Base-by-base conservation (phyloP, 2,888 invertebrate genomes). In the Elysia crispata region DNA sequence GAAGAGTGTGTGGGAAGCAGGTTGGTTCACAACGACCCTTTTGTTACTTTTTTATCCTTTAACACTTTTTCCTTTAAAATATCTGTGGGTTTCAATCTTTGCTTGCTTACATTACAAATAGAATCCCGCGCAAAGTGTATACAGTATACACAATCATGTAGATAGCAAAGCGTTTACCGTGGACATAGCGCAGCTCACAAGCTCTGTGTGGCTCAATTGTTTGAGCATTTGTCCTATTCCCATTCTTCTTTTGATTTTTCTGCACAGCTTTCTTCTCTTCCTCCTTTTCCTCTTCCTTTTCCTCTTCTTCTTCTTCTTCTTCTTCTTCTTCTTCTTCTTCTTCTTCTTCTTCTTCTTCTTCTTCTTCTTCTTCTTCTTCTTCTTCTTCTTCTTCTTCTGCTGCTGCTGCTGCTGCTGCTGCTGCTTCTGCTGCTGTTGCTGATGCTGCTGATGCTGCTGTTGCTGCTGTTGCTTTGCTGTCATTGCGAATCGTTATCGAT, bases 381-480 rank as follows among this genome's bases (percentile, higher is more conserved):
- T 31, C 13, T 11, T 15, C 41, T 69, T 57, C 31, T 28, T 80
- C 33, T 69, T 80, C 69, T 67, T 54, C 57, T 33, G 76, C 33
- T 76, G 67, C 69, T 67, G 67, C 57, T 76, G 67, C 69, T 54
- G 67, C 54, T 80, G 67, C 69, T 67, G 66, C 33, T 76, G 49
- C 77, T 57, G n/a, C 30, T 30, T 41, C 28, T 28, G 74, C 75
- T 11, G 30, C 67, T 41, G 33, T 30, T 25, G 54, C 77, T 67
- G 67, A 77, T 23, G 70, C 73, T 28, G 72, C 77, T 76, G 31
- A 23, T 20, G 75, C 72, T 5, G 60, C 70, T 33, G 74, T 67
- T n/a, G 79, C 60, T 23, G 67, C 79, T 18, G 81, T 78, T 31
- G 77, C 74, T 20, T 83, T 79, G 62, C n/a, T n/a, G n/a, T n/a